Base-by-base conservation (phyloP, 2,888 invertebrate genomes). In the Margaritifera margaritifera region DNA sequence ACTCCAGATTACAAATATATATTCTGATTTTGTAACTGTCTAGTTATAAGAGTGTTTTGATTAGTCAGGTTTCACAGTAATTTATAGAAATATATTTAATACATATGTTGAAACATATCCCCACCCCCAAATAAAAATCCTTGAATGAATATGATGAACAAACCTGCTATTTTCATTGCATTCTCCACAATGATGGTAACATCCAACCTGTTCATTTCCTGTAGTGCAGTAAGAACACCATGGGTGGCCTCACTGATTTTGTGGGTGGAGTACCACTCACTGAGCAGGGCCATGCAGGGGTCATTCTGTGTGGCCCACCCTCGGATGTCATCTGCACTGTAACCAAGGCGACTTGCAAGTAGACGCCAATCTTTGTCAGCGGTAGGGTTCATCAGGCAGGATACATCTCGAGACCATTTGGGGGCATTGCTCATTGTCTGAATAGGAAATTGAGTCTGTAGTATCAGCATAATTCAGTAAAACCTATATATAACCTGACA, bases 371-470 rank as follows among this genome's bases (percentile, higher is more conserved):
- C 89, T 68, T 82, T 78, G n/a, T 85, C 82, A 57, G 72, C 60
- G 27, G 74, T 64, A 5, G 82, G 81, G 68, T 88, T 88, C 74
- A 89, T 72, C 55, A 89, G 79, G 68, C 80, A 82, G 58, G 87
- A 81, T 4, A 89, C 80, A 61, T 88, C 86, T 64, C 84, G 75
- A 6, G 87, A 84, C 88, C 88, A 89, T 62, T 75, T 81, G 6
- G 89, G 89, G 18, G 88, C 88, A 79, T 87, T 84, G 57, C 82
- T 83, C 69, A 88, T 72, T 25, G 88, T 88, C 88, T 88, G 72
- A n/a, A 71, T 15, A 15, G 42, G 42, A 42, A 42, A 42, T 11
- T 2, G 15, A 42, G 15, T 31, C 31, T 42, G 42, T 15, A 15
- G 0, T 42, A 42, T 42, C 1, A 42, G 3, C 42, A 42, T 42